Base-by-base conservation (phyloP, 2,797 vertebrate species). In the Ataeniobius toweri region DNA sequence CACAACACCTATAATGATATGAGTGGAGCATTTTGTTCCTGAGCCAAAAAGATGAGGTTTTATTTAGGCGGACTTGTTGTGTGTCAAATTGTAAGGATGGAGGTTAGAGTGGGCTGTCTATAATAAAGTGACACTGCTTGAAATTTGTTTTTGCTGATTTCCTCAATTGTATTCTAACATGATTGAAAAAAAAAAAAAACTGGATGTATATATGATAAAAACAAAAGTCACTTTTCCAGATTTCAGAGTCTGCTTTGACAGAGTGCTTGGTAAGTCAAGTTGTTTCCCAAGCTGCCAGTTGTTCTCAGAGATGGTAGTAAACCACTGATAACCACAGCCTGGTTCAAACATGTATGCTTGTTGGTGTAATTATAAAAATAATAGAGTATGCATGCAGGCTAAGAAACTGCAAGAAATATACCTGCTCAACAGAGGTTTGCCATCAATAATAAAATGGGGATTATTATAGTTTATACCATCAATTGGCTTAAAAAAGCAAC, bases 1-100 rank as follows among this genome's bases (percentile, higher is more conserved):
- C 71, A 87, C 84, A 70, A 81, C 77, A 80, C 86, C 77, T 76
- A 69, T 31, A 76, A 79, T 70, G 1, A 76, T 61, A 78, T 81
- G 69, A 73, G 76, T 41, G 44, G 46, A 72, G 67, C 71, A 46
- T 85, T 73, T 76, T 70, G 76, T 51, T 51, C 53, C 36, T 3
- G 8, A 80, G 82, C 39, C 44, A 16, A 53, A 65, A 75, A 56
- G 61, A 72, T 70, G 72, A 79, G 16, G 36, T 36, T 36, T 36
- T 73, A 75, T 53, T 68, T 80, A 76, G 59, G 73, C 39, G 80
- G 76, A 68, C 53, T 76, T 70, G 44, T 55, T 70, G 48, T 55
- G 24, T 58, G 80, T 85, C 78, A 78, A 53, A 74, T 63, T 80
- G 77, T 53, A 48, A 48, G 46, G 12, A 48, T 48, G 12, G 12